Evolutionary conservation across 2,797 vertebrate genomes (phyloP).

Genomic region (Anguilla anguilla): DNA sequence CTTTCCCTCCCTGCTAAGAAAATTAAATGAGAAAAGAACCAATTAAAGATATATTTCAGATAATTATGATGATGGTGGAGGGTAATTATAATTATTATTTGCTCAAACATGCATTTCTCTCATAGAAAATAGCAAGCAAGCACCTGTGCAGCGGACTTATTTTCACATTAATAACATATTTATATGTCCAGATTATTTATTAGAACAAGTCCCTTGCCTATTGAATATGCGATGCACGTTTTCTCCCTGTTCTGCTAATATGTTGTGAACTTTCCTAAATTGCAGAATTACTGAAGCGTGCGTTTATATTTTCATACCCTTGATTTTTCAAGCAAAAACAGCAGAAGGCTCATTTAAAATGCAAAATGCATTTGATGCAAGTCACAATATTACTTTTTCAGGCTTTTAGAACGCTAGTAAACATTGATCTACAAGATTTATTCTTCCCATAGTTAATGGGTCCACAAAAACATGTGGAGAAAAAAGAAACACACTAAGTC

Average conservation of each 20-base stretch:
- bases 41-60: slow-evolving; percentile 11
- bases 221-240: slow-evolving; percentile 14
- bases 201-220: slow-evolving; percentile 23
- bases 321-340: slow-evolving; percentile 28
- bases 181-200: slow-evolving; percentile 17
- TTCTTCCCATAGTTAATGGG: slow-evolving; percentile 30
- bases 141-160: not conserved
- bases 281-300: slow-evolving; percentile 23
- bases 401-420: slow-evolving; percentile 8
- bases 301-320: slow-evolving; percentile 32
- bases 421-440: slow-evolving; percentile 36
- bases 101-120: not conserved
- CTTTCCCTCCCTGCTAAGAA: not conserved
- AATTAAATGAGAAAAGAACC: not conserved
- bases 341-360: slow-evolving; percentile 30
- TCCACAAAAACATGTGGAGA: not conserved
- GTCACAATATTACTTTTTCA: not conserved
- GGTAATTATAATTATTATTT: slow-evolving; percentile 17
- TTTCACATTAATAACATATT: not conserved
- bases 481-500: slow-evolving; percentile 27
- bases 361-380: slow-evolving; percentile 48
- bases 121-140: not conserved
- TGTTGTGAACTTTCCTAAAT: slow-evolving; percentile 29
- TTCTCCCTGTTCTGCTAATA: slow-evolving; percentile 23
- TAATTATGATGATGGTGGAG: slow-evolving; percentile 4